Conservation (phyloP, 1,140 invertebrate genomes). For the Portunus trituberculatus region DNA sequence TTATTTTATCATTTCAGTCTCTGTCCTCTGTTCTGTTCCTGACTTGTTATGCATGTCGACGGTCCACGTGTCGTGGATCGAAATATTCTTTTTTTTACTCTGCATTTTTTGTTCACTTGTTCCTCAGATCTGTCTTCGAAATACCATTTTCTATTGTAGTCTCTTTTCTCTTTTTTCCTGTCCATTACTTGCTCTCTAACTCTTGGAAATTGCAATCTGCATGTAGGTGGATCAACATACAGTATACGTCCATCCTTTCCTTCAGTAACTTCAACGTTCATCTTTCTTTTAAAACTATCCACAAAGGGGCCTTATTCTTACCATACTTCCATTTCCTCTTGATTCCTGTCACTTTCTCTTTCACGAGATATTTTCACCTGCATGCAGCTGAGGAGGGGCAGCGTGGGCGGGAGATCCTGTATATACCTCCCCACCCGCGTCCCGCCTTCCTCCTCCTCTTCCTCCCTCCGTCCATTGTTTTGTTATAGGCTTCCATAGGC, state of each 20-base stretch:
- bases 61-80: not conserved
- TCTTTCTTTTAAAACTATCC: not conserved
- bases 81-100: too few relatives aligned
- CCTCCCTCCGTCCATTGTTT: not conserved
- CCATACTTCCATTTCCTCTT: not conserved
- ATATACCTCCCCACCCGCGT: not conserved
- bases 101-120: too few relatives aligned
- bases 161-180: too few relatives aligned
- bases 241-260: not conserved
- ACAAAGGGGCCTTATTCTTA: too few relatives aligned
- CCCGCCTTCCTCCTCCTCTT: not conserved
- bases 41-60: not conserved
- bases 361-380: not conserved
- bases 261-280: not conserved
- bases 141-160: too few relatives aligned
- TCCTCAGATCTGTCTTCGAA: too few relatives aligned
- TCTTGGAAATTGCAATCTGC: too few relatives aligned
- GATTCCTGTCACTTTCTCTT: not conserved
- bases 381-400: not conserved
- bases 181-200: too few relatives aligned
- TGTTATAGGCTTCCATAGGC: slow-evolving; percentile 10
- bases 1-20: not conserved
- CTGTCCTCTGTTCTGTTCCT: not conserved
- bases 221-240: not conserved
- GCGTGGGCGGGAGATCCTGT: not conserved